These are phyloP conservation scores for Drosophila paulistorum DNA, from an alignment of 1,140 invertebrate genomes.

Conservation along the genomic window DNA sequence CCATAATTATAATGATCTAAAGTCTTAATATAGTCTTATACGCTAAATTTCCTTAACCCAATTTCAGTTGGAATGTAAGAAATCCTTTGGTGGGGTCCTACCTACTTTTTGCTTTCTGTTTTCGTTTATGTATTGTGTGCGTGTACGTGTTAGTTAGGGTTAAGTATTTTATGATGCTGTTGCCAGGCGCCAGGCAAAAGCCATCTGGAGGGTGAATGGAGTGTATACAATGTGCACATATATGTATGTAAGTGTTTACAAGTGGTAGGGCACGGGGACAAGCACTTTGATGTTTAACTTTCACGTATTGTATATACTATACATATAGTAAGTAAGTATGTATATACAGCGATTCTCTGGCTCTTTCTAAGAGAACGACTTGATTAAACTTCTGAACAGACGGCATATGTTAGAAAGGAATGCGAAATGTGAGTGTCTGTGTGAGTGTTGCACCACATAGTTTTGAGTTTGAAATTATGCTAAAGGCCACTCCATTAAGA, in stretches of 20 bases:
- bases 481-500: constrained; percentile 67
- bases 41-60: not conserved
- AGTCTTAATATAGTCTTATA: not conserved
- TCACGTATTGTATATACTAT: constrained; percentile 6
- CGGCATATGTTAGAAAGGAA: constrained; percentile 22
- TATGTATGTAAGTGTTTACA: not conserved
- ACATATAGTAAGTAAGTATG: not conserved
- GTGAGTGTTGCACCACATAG: not conserved
- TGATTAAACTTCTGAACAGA: constrained; percentile 62
- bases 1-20: not conserved
- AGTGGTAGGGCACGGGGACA: not conserved
- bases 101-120: constrained; percentile 20
- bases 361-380: constrained; percentile 50
- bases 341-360: constrained; percentile 33
- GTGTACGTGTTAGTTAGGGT: constrained; percentile 42
- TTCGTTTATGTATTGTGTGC: constrained; percentile 12
- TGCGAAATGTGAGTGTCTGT: constrained; percentile 28
- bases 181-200: constrained; percentile 46
- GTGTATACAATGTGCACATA: constrained; percentile 34
- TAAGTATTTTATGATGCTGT: constrained; percentile 59
- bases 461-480: constrained; percentile 59
- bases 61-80: not conserved
- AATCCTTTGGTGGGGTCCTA: not conserved
- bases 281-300: constrained; percentile 19
- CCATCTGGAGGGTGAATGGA: constrained; percentile 51